Conservation (phyloP, 2,888 invertebrate genomes). For the Oscheius sp. region DNA sequence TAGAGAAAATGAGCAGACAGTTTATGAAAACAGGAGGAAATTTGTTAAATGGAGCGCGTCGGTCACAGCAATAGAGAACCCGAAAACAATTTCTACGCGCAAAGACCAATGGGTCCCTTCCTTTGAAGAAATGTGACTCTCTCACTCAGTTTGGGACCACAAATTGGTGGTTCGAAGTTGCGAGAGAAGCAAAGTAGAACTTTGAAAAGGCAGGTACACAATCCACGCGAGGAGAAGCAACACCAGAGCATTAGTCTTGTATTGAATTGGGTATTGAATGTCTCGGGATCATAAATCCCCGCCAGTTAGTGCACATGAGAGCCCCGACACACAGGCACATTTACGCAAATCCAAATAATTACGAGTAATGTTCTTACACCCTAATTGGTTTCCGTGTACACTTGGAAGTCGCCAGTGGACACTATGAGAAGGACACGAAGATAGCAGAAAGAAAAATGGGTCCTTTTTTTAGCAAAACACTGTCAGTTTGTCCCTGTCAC, state of each 20-base stretch:
- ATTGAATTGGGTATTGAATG: slow-evolving; percentile 31
- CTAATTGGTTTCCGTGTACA: no score
- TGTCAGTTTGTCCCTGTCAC: no score
- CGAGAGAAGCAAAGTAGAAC: no score
- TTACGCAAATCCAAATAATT: not conserved
- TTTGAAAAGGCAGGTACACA: not conserved
- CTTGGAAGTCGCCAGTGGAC: no score
- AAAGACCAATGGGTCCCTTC: not conserved
- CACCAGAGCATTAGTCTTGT: slow-evolving; percentile 1
- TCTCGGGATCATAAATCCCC: slow-evolving; percentile 29
- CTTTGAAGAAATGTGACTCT: not conserved
- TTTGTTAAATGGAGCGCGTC: slow-evolving; percentile 8
- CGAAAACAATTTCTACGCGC: slow-evolving; percentile 15
- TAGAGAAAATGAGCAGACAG: not conserved
- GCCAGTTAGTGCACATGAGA: slow-evolving; percentile 22
- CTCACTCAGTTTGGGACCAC: no score
- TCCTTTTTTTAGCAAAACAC: no score
- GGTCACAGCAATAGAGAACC: slow-evolving; percentile 11
- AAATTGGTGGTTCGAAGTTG: no score
- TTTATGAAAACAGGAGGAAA: not conserved
- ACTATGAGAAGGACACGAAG: no score
- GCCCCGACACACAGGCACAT: not conserved
- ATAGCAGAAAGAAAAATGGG: no score
- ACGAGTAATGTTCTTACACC: not conserved
- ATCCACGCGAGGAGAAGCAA: not conserved